These are phyloP conservation scores for Calidris pygmaea DNA, from an alignment of 2,113 vertebrate species.

Conservation along the genomic window DNA sequence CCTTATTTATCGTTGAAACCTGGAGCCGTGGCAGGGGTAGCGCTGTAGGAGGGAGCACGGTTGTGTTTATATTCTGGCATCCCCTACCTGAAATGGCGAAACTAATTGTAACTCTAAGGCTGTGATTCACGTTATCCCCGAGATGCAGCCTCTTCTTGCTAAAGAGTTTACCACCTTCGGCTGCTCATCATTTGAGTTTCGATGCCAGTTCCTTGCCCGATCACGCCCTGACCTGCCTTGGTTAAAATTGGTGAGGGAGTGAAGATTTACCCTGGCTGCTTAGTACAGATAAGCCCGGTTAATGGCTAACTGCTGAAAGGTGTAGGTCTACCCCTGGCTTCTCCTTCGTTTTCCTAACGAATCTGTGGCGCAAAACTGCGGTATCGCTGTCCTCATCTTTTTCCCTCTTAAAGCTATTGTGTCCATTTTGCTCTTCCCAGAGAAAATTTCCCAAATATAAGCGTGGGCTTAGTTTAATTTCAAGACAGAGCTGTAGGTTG, in stretches of 20 bases:
- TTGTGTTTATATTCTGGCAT: not conserved
- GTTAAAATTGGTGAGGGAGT: not conserved
- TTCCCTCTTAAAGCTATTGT: not conserved
- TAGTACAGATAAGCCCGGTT: not conserved
- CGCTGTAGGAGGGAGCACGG: not conserved
- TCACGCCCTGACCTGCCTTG: not conserved
- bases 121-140: not conserved
- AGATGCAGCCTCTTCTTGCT: not conserved
- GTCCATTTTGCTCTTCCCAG: fast-evolving
- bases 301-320: not conserved
- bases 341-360: not conserved
- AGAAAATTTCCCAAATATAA: fast-evolving
- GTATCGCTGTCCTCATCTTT: not conserved
- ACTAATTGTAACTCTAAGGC: not conserved
- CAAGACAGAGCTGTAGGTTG: not conserved
- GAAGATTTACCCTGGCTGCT: not conserved
- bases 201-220: not conserved
- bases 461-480: not conserved
- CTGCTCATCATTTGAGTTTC: not conserved
- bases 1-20: not conserved
- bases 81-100: not conserved
- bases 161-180: not conserved
- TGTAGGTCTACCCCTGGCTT: not conserved
- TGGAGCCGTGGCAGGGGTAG: not conserved
- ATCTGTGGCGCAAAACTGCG: not conserved